Base-by-base conservation (phyloP, 2,797 vertebrate species). In the Parotocinclus haroldoi region DNA sequence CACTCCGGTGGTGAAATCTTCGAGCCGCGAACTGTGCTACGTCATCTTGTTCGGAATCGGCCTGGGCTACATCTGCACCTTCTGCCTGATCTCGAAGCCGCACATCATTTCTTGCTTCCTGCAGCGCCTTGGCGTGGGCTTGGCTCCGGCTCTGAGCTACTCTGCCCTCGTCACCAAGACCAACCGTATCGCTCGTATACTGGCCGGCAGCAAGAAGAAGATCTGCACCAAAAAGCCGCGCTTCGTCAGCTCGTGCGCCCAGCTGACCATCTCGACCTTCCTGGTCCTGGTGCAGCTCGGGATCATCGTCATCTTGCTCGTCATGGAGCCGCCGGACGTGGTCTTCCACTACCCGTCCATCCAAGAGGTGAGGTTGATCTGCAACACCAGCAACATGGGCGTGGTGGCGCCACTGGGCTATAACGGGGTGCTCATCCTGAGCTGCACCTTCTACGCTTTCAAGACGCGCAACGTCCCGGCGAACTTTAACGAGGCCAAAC, bases 381-480 rank as follows among this genome's bases (percentile, higher is more conserved):
- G 96, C 76, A 91, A 98, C 79, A 99, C 96, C 76, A 98, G 90
- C 78, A 99, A 97, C 82, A 59, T 98, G 37, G 96, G 94, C 0
- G 95, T 99, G 13, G 96, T 99, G 63, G 92, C 96, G 45, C 96
- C 96, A 0, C 91, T 99, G 55, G 96, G 96, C 78, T 99, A 98
- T 83, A 99, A 99, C 16, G 93, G 96, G 40, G 85, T 99, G 72
- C 86, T 99, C 71, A 99, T 99, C 78, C 87, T 99, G 79, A 98
- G 96, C 83, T 99, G 96, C 78, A 99, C 96, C 72, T 99, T 98
- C 86, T 99, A 99, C 58, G 96, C 96, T 16, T 99, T 99, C 84
- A 99, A 99, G 91, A 98, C 96, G 16, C 93, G 96, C 81, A 99
- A 99, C 1, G 96, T 99, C 19, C 96, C 96, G 0, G 96, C 96